Conservation (phyloP, 2,113 vertebrate species). For the Heterochromis multidens region DNA sequence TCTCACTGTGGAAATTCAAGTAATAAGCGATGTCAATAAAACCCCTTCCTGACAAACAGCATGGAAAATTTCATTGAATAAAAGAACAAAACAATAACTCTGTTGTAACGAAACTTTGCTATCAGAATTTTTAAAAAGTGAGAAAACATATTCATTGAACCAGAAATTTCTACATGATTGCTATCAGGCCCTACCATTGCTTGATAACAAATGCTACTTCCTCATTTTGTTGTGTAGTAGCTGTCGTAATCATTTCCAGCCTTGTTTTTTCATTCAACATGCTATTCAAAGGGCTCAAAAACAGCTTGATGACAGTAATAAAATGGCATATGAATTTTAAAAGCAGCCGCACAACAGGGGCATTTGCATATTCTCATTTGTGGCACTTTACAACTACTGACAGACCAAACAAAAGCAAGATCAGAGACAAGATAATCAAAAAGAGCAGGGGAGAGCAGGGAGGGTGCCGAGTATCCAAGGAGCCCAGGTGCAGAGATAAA, state of each 20-base stretch:
- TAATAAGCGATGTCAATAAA: not conserved
- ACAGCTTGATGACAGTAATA: constrained; percentile 42
- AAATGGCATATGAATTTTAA: constrained; percentile 45
- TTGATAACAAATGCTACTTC: constrained; percentile 30
- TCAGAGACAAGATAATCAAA: constrained; percentile 67
- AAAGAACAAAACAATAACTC: not conserved
- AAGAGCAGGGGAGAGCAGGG: constrained; percentile 32
- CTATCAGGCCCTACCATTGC: not conserved
- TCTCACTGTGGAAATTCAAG: constrained; percentile 80
- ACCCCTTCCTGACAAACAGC: not conserved
- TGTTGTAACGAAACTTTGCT: not conserved
- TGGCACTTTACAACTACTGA: constrained; percentile 16
- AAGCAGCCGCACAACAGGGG: constrained; percentile 20
- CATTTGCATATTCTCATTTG: constrained; percentile 60
- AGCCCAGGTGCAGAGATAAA: constrained; percentile 59
- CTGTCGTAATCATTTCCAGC: constrained; percentile 23
- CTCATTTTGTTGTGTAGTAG: constrained; percentile 6
- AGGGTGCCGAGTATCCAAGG: not conserved
- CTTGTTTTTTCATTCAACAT: constrained; percentile 33
- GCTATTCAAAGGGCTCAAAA: constrained; percentile 41
- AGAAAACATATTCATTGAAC: not conserved
- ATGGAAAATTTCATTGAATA: not conserved
- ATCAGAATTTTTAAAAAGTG: not conserved
- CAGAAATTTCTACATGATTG: constrained; percentile 6
- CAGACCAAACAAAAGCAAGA: constrained; percentile 52